These are phyloP conservation scores for Calosoma granatense DNA, from an alignment of 1,140 invertebrate genomes.

Conservation along the genomic window DNA sequence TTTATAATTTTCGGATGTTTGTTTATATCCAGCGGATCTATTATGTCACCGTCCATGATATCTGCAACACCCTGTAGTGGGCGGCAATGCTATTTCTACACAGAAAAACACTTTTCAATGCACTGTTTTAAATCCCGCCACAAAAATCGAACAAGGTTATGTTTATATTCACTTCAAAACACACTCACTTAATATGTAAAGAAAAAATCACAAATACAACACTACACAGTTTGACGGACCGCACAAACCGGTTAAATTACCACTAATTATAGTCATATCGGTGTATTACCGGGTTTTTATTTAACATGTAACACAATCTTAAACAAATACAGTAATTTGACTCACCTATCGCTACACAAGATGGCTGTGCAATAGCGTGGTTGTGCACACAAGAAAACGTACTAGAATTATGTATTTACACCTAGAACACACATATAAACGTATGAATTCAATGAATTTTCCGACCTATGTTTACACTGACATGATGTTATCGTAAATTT, in stretches of 20 bases:
- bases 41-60: constrained; percentile 36
- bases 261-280: too few species aligned
- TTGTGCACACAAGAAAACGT: not conserved
- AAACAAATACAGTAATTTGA: too few species aligned
- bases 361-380: not conserved
- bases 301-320: too few species aligned
- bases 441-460: not conserved
- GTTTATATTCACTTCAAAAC: constrained; percentile 1
- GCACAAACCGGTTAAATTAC: too few species aligned
- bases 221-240: too few species aligned
- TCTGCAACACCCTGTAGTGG: not conserved
- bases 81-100: not conserved
- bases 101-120: too few species aligned
- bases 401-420: not conserved
- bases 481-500: not conserved
- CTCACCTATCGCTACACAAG: too few species aligned
- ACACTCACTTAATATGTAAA: not conserved
- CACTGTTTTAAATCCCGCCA: constrained; percentile 4
- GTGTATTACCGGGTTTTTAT: too few species aligned
- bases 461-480: not conserved
- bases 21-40: constrained; percentile 52
- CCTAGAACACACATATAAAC: too few species aligned
- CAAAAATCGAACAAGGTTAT: not conserved
- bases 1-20: constrained; percentile 54
- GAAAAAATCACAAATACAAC: too few species aligned